Evolutionary conservation across 2,888 invertebrate species (phyloP), one percentile per base, ranked within the genome.

Genomic region (Abrostola triplasia): DNA sequence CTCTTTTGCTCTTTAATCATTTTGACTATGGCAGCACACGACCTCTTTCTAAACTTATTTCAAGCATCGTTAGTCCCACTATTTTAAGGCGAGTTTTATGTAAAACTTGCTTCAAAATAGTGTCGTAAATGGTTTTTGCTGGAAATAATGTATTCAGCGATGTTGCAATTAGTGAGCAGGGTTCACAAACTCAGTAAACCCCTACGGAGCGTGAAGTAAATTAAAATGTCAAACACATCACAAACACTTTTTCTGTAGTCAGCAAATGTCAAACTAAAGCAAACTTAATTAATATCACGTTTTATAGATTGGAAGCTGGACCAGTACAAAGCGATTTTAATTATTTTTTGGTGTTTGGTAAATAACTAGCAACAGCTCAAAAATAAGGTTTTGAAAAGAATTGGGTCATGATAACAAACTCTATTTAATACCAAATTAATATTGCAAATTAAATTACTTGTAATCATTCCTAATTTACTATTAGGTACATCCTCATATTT

Each of bases 61-160:
- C 8, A 59, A 50, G 52, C 50, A 47, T 59, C 41, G 38, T 58
- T 62, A 70, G 47, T 47, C 41, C 38, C 38, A 47, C 44, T 47
- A 47, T 47, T 24, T 47, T 24, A 12, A 8, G 24, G 44, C 9
- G 13, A 24, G n/a, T 24, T 47, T 47, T 47, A 36, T 40, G 10
- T 10, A 47, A 50, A 56, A 42, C 53, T 51, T 38, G 12, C n/a
- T 51, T 47, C 9, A 24, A 69, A 60, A 57, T 47, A 57, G 51
- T 61, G 49, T 59, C 67, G 47, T 59, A 9, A 57, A 55, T 60
- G 11, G 41, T 68, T 72, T 69, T 70, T 59, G 40, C 35, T 53
- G 35, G 42, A 53, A 67, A 13, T 59, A 59, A 64, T 12, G 40
- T 59, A 61, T 59, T 64, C 58, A 11, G 24, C 35, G 24, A 56